These are phyloP conservation scores for Hoplostethus atlanticus DNA, from an alignment of 2,797 vertebrate genomes.

Conservation along the genomic window DNA sequence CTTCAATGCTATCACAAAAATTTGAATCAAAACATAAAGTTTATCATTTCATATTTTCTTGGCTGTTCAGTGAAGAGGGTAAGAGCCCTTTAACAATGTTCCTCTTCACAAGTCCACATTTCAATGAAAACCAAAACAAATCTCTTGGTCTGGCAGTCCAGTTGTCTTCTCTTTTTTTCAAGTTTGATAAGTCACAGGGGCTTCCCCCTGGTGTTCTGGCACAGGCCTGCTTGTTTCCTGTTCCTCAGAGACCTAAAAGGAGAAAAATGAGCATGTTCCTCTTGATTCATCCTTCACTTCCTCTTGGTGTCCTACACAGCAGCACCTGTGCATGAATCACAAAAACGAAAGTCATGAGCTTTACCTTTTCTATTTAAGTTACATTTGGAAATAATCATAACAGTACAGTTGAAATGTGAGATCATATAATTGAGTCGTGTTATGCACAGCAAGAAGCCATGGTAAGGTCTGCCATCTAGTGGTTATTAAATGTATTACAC, in stretches of 20 bases:
- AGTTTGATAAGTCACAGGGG: constrained; percentile 10
- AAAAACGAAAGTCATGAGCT: constrained; percentile 39
- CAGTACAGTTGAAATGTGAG: constrained; percentile 21
- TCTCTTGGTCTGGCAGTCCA: constrained; percentile 15
- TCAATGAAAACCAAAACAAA: constrained; percentile 12
- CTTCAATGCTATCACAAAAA: constrained; percentile 18
- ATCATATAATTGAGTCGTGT: constrained; percentile 17
- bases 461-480: constrained; percentile 78
- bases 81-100: constrained; percentile 4
- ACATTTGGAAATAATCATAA: constrained; percentile 31
- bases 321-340: constrained; percentile 60
- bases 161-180: constrained; percentile 9
- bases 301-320: constrained; percentile 48
- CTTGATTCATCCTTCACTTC: constrained; percentile 15
- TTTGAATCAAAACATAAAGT: constrained; percentile 40
- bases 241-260: constrained; percentile 27
- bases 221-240: constrained; percentile 29
- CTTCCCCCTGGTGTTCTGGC: constrained; percentile 41
- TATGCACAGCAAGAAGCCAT: constrained; percentile 35
- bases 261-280: constrained; percentile 27
- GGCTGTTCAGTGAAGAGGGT: constrained; percentile 3
- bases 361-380: constrained; percentile 12
- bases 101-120: constrained; percentile 13
- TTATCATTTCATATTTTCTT: constrained; percentile 19
- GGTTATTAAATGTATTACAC: constrained; percentile 53